phyloP scores from a whole-genome alignment of 2,113 vertebrate species.

The Anser cygnoides region DNA sequence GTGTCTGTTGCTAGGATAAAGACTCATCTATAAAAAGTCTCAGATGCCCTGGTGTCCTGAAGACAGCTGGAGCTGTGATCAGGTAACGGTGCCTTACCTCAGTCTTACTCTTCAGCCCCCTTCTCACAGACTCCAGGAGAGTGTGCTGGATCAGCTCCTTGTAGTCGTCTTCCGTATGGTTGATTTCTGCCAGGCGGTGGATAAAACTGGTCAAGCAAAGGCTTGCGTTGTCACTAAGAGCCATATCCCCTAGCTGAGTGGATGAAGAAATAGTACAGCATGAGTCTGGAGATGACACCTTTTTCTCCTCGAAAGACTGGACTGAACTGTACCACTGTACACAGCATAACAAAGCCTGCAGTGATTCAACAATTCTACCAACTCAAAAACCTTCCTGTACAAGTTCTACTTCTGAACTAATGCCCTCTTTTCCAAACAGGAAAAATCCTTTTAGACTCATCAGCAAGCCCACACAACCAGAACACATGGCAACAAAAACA shows the following conservation, averaged over 20 bases:
- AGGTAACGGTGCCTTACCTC: conserved; percentile 79
- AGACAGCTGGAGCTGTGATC: not conserved
- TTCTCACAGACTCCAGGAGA: conserved; percentile 87
- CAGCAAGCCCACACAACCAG: not conserved
- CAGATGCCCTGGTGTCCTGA: not conserved
- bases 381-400: not conserved
- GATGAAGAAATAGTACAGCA: not conserved
- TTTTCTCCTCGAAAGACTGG: not conserved
- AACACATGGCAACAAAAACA: not conserved
- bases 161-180: conserved; percentile 82
- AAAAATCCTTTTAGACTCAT: not conserved
- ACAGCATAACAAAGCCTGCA: not conserved
- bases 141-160: conserved; percentile 86
- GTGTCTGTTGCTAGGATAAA: no score
- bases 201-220: conserved; percentile 87
- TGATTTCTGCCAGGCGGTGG: conserved; percentile 76
- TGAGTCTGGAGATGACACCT: not conserved
- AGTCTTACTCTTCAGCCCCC: conserved; percentile 87
- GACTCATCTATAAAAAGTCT: not conserved
- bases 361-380: not conserved
- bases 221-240: conserved; percentile 90
- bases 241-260: conserved; percentile 92
- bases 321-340: not conserved
- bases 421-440: not conserved
- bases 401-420: not conserved